Evolutionary conservation across 1,140 invertebrate species (phyloP), one percentile per base, ranked within the genome.

Genomic region (Lordiphosa stackelbergi): DNA sequence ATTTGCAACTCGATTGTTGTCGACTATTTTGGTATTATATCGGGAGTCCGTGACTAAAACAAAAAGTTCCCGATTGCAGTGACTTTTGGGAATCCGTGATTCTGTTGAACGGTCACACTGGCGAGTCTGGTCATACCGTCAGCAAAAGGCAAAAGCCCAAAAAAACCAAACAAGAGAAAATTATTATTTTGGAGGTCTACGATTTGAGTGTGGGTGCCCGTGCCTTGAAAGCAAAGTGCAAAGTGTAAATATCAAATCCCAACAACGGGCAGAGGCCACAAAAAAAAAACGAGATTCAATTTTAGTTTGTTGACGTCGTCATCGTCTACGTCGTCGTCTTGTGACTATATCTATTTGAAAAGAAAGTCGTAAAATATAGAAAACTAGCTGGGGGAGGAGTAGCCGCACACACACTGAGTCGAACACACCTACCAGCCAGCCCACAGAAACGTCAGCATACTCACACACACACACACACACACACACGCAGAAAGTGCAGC

Each of bases 321-420:
- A 64, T 72, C 66, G 73, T 77, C 73, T 31, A 31, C 28, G 71
- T 73, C 74, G 65, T 73, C 56, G 74, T 83, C 77, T 81, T 83
- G 75, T 81, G 75, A 81, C 75, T 62, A 47, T 56, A 49, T 62
- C 57, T 58, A 59, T 71, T 53, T 13, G 38, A 81, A 79, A 81
- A 83, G 75, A 81, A 81, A 81, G 75, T 81, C 75, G 59, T 83
- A 75, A 72, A 81, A 75, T 63, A 78, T 77, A 81, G 45, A 66
- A 81, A 79, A 65, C 71, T 83, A 74, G 53, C 66, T 81, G 63
- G 55, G 66, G 72, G 77, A 72, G 75, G 63, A 75, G 77, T 72
- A 53, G 66, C 47, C 57, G 52, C 47, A 53, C 31, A 60, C 16
- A 63, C 35, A 51, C 12, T 41, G 34, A 57, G 10, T 53, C 45